Conservation (phyloP, 2,113 vertebrate species). For the Chionodraco myersi region DNA sequence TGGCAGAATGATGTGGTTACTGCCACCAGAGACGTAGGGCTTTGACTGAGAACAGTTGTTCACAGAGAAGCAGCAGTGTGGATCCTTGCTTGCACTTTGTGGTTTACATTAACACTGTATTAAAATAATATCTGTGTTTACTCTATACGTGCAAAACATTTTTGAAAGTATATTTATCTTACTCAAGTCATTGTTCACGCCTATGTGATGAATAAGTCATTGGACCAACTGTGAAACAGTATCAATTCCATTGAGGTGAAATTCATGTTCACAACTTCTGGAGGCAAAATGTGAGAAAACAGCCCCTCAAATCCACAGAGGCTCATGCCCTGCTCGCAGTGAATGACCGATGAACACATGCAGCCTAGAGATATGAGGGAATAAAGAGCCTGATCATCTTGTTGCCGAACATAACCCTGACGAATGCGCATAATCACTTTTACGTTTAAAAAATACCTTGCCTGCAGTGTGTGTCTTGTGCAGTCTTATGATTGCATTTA, state of each 20-base stretch:
- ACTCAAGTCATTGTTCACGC: not conserved
- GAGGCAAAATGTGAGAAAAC: constrained; percentile 8
- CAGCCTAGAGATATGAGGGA: constrained; percentile 33
- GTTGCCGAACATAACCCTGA: constrained; percentile 28
- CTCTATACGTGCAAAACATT: not conserved
- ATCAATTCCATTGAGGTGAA: not conserved
- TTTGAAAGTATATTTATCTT: not conserved
- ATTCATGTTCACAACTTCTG: not conserved
- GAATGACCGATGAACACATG: constrained; percentile 18
- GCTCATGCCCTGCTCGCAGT: not conserved
- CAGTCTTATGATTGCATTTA: constrained; percentile 59
- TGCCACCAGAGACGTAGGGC: constrained; percentile 51
- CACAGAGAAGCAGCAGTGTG: constrained; percentile 51
- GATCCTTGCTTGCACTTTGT: constrained; percentile 35
- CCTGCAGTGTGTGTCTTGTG: constrained; percentile 36
- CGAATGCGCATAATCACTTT: constrained; percentile 46
- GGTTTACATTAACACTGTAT: constrained; percentile 38
- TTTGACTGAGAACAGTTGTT: constrained; percentile 61
- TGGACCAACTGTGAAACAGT: not conserved
- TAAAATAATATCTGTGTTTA: constrained; percentile 20
- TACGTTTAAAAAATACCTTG: constrained; percentile 19
- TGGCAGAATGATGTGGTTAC: constrained; percentile 55
- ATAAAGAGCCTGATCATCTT: constrained; percentile 37
- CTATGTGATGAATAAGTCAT: not conserved
- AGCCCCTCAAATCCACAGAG: not conserved